These are phyloP conservation scores for Oscheius sp. DNA, from an alignment of 1,140 invertebrate genomes.

Conservation along the genomic window DNA sequence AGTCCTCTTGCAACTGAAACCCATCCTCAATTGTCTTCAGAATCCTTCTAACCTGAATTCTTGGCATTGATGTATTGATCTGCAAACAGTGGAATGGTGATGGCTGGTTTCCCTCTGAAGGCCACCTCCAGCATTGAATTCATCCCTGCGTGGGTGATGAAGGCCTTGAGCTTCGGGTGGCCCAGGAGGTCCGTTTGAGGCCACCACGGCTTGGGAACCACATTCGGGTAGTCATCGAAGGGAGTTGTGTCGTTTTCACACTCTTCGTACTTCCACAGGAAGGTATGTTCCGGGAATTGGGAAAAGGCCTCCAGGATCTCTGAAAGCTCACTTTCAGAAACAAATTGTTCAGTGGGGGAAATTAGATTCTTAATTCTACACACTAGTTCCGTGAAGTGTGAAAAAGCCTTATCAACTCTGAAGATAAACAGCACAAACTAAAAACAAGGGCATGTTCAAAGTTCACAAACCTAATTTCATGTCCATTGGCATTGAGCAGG, in stretches of 20 bases:
- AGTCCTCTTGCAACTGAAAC: not conserved
- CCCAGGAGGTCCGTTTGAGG: not conserved
- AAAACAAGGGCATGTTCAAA: not conserved
- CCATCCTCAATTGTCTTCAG: no score
- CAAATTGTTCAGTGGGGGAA: not conserved
- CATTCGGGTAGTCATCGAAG: not conserved
- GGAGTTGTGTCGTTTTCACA: conserved; percentile 5
- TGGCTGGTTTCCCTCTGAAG: conserved; percentile 63
- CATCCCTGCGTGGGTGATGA: conserved; percentile 63
- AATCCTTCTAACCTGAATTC: no score
- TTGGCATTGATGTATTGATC: conserved; percentile 59
- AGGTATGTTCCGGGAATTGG: conserved; percentile 25
- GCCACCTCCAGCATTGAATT: conserved; percentile 63
- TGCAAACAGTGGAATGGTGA: conserved; percentile 63
- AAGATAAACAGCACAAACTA: not conserved
- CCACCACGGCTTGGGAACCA: not conserved
- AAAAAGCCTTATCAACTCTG: not conserved
- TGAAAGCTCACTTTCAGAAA: not conserved
- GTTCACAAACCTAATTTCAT: conserved; percentile 7
- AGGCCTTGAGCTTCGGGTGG: conserved; percentile 38
- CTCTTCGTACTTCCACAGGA: conserved; percentile 36
- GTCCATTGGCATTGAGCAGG: conserved; percentile 5
- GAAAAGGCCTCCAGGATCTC: conserved; percentile 25
- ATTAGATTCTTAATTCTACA: not conserved
- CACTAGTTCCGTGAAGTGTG: not conserved